These are phyloP conservation scores for Rugalucina vietnamica DNA, from an alignment of 2,888 invertebrate genomes.

Conservation along the genomic window DNA sequence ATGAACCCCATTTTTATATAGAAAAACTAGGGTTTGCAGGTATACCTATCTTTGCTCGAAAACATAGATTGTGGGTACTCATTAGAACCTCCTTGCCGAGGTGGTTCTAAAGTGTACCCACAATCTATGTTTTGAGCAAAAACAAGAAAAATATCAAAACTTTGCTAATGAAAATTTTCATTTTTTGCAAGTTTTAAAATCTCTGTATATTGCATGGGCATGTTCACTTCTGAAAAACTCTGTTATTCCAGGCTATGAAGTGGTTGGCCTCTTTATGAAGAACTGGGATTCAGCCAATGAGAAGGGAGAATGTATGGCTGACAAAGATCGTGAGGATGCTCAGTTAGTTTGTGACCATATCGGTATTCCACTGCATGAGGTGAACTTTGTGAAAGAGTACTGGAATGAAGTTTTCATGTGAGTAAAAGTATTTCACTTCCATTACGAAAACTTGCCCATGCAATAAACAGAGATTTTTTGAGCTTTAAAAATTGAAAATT, in stretches of 20 bases:
- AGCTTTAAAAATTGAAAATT: background rate
- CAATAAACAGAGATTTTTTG: background rate
- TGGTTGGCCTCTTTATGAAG: slow-evolving; percentile 95
- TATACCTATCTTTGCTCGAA: too few species aligned
- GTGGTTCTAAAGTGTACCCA: background rate
- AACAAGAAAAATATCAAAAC: background rate
- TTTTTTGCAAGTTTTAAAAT: background rate
- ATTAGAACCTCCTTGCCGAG: background rate
- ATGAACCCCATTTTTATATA: too few species aligned
- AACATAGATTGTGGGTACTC: background rate
- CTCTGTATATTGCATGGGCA: background rate
- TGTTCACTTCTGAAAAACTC: background rate
- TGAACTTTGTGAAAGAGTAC: slow-evolving; percentile 94
- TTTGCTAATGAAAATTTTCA: background rate
- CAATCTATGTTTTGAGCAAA: background rate
- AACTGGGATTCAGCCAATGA: slow-evolving; percentile 98
- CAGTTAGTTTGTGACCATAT: slow-evolving; percentile 91
- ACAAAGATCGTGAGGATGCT: slow-evolving; percentile 94
- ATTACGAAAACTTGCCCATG: background rate
- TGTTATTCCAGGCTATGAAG: slow-evolving; percentile 89
- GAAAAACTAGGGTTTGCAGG: too few species aligned
- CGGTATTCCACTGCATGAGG: slow-evolving; percentile 91
- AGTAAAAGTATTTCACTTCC: background rate
- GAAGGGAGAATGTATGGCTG: slow-evolving; percentile 91
- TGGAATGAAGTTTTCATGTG: slow-evolving; percentile 87